Percentiles rank a stretch among this genome's conserved stretches.
phyloP scores from a whole-genome alignment of 2,113 vertebrate genomes.

The Nibea coibor region DNA sequence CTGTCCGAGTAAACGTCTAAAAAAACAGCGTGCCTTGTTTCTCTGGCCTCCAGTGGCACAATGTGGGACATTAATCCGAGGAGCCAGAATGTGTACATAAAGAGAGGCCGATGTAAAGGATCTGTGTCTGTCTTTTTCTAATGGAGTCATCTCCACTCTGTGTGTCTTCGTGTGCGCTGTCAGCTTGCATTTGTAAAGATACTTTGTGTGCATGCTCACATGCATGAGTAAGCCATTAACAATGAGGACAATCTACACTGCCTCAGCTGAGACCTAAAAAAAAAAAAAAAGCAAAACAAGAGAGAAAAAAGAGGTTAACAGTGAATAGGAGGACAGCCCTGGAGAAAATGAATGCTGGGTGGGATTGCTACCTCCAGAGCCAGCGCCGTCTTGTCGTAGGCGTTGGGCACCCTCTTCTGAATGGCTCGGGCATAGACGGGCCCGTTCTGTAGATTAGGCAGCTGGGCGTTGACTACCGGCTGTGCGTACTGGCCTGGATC shows the following conservation, averaged over 20 bases:
- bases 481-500: constrained; percentile 98
- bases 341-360: constrained; percentile 16
- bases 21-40: constrained; percentile 2
- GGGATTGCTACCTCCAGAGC: constrained; percentile 92
- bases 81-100: constrained; percentile 16
- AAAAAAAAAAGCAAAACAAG: neutral
- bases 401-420: constrained; percentile 99
- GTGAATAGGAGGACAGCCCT: constrained; percentile 8
- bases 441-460: constrained; percentile 98
- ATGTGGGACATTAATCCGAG: constrained; percentile 26
- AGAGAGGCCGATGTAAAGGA: constrained; percentile 53
- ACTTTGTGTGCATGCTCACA: constrained; percentile 54
- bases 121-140: constrained; percentile 21
- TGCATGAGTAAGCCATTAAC: constrained; percentile 64
- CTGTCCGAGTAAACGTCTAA: neutral
- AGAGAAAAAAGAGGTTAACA: neutral
- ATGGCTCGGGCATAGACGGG: constrained; percentile 96
- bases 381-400: constrained; percentile 99
- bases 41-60: neutral
- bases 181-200: constrained; percentile 56
- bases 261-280: constrained; percentile 18
- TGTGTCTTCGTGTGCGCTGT: constrained; percentile 44
- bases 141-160: constrained; percentile 33
- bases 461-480: constrained; percentile 89
- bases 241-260: constrained; percentile 47